These are phyloP conservation scores for Cinara cedri DNA, from an alignment of 2,888 invertebrate species.

Conservation along the genomic window DNA sequence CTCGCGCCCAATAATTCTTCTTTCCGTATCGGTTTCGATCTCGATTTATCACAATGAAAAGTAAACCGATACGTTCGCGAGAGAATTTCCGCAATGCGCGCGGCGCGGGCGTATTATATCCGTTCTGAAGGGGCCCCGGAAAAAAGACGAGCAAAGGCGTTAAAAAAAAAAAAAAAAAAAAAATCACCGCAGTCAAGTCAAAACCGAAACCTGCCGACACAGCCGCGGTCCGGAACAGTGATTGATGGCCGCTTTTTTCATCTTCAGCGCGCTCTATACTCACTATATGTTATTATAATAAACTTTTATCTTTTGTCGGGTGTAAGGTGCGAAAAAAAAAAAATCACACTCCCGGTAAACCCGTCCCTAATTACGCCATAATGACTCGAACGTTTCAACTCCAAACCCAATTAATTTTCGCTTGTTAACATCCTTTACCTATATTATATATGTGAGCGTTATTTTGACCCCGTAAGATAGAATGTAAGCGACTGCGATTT, in stretches of 20 bases:
- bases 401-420: slow-evolving; percentile 52
- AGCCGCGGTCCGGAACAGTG: slow-evolving; percentile 20
- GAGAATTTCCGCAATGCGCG: slow-evolving; percentile 38
- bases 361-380: slow-evolving; percentile 49
- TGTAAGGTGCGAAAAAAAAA: slow-evolving; percentile 25
- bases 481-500: neutral
- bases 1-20: slow-evolving; percentile 13
- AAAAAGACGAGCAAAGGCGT: slow-evolving; percentile 36
- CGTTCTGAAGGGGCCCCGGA: neutral
- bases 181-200: slow-evolving; percentile 54
- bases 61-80: slow-evolving; percentile 43
- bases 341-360: slow-evolving; percentile 29
- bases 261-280: slow-evolving; percentile 24
- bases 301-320: slow-evolving; percentile 47
- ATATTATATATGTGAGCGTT: too few relatives aligned
- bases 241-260: slow-evolving; percentile 52
- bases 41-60: slow-evolving; percentile 54
- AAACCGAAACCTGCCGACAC: slow-evolving; percentile 28
- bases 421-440: slow-evolving; percentile 43
- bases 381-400: slow-evolving; percentile 52
- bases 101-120: slow-evolving; percentile 22
- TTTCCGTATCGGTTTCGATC: slow-evolving; percentile 30
- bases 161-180: slow-evolving; percentile 51
- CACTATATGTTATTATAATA: slow-evolving; percentile 9
- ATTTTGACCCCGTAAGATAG: too few relatives aligned